Base-by-base conservation (phyloP, 2,797 vertebrate genomes). In the Anisognathus igniventris region DNA sequence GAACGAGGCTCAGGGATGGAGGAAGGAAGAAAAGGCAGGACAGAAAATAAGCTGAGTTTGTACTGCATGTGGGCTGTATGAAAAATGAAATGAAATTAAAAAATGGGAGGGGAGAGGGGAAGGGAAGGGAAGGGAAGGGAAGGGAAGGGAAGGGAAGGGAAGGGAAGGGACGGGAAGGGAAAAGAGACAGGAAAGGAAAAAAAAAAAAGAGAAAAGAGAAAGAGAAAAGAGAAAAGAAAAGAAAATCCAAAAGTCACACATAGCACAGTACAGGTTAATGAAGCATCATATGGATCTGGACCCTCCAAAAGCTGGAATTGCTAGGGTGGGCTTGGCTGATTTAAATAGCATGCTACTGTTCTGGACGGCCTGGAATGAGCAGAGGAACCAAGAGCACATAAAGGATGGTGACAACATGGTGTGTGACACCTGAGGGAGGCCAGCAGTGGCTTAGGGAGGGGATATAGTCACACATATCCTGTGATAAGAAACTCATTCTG, bases 291-390 rank as follows among this genome's bases (percentile, higher is more conserved):
- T 1, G 2, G 61, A 70, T 51, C 28, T 2, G 3, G 31, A 45
- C 22, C 24, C 12, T 80, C 14, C 11, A 61, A 71, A 22, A 73
- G 21, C 33, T 33, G 57, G 27, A 90, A 28, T 1, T 53, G 17
- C 40, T 42, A 57, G 39, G 39, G 28, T 2, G 2, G 30, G 24
- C 6, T 28, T 3, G 35, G 13, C 6, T 60, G 37, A n/a, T 73
- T 81, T 62, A 40, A 74, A 28, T 7, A 33, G 4, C 1, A 1
- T 0, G 0, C 9, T 33, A 1, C 10, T 71, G 17, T 27, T 82
- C 58, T 53, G 48, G n/a, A 12, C 25, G 27, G 47, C 47, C 74
- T n/a, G 6, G 14, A 47, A 67, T 24, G 40, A 53, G 8, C 3
- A 42, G 16, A 45, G 37, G 24, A 67, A 30, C 18, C 13, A 47